Evolutionary conservation across 2,888 invertebrate species (phyloP).

Genomic region (Tenodera sinensis): DNA sequence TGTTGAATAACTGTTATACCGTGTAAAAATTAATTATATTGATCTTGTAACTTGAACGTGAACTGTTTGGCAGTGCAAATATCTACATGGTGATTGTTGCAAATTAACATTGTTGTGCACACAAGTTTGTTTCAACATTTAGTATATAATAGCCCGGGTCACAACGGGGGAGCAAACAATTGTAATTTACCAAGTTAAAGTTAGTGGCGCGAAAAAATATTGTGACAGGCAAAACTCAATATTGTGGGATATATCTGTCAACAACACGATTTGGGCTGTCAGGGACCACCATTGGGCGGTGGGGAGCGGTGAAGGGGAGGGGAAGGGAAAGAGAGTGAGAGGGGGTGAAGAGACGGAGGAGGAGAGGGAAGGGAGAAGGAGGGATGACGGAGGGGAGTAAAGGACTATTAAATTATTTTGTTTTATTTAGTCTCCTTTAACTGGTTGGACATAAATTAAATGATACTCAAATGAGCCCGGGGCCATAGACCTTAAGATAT

Average conservation of each 20-base stretch:
- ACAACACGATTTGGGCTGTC: not conserved
- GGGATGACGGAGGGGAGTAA: too few relatives aligned
- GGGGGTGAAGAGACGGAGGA: too few relatives aligned
- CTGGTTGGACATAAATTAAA: too few relatives aligned
- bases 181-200: not conserved
- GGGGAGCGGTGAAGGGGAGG: too few relatives aligned
- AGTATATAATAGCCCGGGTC: not conserved
- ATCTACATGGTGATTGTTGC: not conserved
- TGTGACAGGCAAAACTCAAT: not conserved
- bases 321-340: too few relatives aligned
- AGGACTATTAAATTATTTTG: too few relatives aligned
- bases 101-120: not conserved
- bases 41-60: not conserved
- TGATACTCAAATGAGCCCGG: too few relatives aligned
- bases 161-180: not conserved
- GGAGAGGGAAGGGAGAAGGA: too few relatives aligned
- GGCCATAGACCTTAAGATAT: too few relatives aligned
- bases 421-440: too few relatives aligned
- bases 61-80: not conserved
- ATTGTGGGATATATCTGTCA: not conserved
- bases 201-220: not conserved
- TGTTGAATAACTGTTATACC: too few relatives aligned
- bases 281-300: too few relatives aligned
- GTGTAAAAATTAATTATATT: not conserved
- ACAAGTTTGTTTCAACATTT: not conserved